Evolutionary conservation across 2,797 vertebrate genomes (phyloP).

Genomic region (Semaprochilodus insignis): DNA sequence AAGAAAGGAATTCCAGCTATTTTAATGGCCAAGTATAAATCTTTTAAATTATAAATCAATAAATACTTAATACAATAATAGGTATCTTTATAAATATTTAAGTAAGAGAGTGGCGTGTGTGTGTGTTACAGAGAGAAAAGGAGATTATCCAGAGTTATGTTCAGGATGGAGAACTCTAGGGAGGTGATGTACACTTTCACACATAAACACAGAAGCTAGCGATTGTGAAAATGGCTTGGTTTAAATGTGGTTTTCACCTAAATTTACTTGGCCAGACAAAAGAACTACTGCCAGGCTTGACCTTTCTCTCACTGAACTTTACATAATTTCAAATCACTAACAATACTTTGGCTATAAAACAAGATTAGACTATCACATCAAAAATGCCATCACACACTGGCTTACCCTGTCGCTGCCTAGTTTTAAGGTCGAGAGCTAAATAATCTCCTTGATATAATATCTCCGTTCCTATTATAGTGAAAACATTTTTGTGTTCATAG

Average conservation of each 20-base stretch:
- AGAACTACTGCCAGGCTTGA: background rate
- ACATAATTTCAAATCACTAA: background rate
- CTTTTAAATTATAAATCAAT: slow-evolving; percentile 99
- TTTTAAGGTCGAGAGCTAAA: background rate
- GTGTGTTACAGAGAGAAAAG: background rate
- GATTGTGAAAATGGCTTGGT: background rate
- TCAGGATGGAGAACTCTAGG: slow-evolving; percentile 18
- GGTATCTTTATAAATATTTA: slow-evolving; percentile 95
- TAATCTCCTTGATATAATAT: background rate
- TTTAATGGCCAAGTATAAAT: slow-evolving; percentile 86
- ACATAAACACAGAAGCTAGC: background rate
- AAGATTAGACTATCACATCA: background rate
- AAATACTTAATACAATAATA: slow-evolving; percentile 99
- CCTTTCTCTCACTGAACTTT: background rate
- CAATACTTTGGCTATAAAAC: background rate
- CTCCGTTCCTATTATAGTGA: background rate
- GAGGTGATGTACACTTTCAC: background rate
- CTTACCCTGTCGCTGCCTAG: background rate
- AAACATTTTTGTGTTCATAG: no score
- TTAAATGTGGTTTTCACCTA: background rate
- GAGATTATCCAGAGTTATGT: slow-evolving; percentile 30
- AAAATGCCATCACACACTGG: slow-evolving; percentile 24
- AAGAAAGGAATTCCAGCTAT: slow-evolving; percentile 80
- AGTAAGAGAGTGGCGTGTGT: slow-evolving; percentile 69
- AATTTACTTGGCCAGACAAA: slow-evolving; percentile 12